phyloP scores from a whole-genome alignment of 2,797 vertebrate species.

The Ptychobarbus kaznakovi region DNA sequence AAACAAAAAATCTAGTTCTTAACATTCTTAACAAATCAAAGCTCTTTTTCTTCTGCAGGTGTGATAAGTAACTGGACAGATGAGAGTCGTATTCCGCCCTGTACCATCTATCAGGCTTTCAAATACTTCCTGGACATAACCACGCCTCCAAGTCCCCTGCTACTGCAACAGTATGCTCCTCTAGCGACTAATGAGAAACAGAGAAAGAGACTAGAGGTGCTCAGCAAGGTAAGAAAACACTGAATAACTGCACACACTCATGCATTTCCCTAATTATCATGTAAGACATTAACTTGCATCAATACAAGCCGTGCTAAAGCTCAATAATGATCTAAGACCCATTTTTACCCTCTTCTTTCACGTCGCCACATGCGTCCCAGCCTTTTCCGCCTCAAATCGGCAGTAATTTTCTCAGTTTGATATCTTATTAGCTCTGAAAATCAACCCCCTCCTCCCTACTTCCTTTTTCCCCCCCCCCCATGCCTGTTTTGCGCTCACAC shows the following conservation, averaged over 20 bases:
- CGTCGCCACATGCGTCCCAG: constrained; percentile 8
- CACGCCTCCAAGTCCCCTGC: constrained; percentile 90
- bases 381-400: constrained; percentile 55
- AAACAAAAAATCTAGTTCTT: neutral
- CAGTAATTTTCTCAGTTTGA: constrained; percentile 60
- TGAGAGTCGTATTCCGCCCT: constrained; percentile 90
- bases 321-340: constrained; percentile 14
- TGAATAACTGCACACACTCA: neutral
- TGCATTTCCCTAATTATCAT: neutral
- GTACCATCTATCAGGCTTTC: constrained; percentile 96
- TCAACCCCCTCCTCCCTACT: constrained; percentile 45
- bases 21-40: neutral
- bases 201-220: constrained; percentile 88
- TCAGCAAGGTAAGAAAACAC: constrained; percentile 88
- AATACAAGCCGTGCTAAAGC: constrained; percentile 17
- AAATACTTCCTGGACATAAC: constrained; percentile 98
- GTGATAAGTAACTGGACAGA: constrained; percentile 97
- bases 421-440: constrained; percentile 52
- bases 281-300: neutral
- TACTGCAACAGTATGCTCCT: constrained; percentile 94
- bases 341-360: constrained; percentile 28
- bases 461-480: neutral
- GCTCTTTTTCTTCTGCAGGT: constrained; percentile 73
- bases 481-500: neutral
- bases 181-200: constrained; percentile 92